These are phyloP conservation scores for Cephus pulcher DNA, from an alignment of 2,888 invertebrate genomes.

Conservation along the genomic window DNA sequence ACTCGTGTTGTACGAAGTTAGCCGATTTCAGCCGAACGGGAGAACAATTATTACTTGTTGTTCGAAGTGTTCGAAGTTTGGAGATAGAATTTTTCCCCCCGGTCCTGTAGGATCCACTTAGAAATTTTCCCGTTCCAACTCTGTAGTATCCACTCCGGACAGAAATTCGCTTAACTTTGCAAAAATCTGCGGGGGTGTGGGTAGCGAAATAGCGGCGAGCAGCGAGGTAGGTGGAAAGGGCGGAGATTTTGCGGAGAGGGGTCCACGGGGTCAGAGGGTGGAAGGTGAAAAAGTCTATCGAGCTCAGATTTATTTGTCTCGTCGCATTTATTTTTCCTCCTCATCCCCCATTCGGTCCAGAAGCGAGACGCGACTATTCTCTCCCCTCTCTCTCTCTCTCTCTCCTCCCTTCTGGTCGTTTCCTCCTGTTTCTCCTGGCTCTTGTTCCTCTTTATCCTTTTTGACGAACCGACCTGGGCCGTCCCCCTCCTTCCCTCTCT, in stretches of 20 bases:
- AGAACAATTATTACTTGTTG: not conserved
- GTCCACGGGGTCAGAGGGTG: constrained; percentile 5
- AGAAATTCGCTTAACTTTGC: not conserved
- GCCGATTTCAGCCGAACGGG: not conserved
- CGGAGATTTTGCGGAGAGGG: not conserved
- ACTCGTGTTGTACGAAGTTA: no score
- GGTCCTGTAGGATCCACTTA: not conserved
- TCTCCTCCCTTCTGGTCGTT: not conserved
- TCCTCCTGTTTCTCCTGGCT: not conserved
- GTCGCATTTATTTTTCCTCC: constrained; percentile 19
- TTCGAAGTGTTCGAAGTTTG: not conserved
- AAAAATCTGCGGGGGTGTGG: not conserved
- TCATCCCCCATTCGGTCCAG: not conserved
- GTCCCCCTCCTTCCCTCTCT: not conserved
- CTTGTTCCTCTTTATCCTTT: not conserved
- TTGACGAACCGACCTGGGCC: constrained; percentile 9
- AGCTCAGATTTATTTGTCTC: constrained; percentile 37
- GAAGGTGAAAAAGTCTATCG: constrained; percentile 32
- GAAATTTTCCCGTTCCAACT: not conserved
- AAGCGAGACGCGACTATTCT: not conserved
- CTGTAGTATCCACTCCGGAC: not conserved
- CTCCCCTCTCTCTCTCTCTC: not conserved
- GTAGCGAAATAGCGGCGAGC: not conserved
- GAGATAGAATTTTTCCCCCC: not conserved
- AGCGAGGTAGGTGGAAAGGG: not conserved